Evolutionary conservation across 2,113 vertebrate genomes (phyloP).

Genomic region (Siniperca chuatsi): DNA sequence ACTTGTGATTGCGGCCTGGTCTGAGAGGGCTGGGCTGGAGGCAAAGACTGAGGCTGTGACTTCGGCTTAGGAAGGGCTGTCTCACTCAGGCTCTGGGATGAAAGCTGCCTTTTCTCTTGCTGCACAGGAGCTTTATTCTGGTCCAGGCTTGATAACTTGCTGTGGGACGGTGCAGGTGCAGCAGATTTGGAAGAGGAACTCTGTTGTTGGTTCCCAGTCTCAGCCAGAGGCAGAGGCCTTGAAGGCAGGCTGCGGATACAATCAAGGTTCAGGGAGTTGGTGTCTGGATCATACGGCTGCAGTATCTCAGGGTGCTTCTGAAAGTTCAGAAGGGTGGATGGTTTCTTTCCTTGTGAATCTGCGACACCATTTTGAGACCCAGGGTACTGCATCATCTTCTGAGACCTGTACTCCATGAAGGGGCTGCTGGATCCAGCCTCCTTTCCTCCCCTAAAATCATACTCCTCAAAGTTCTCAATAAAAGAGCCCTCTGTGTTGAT

Average conservation of each 20-base stretch:
- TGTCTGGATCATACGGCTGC: slow-evolving; percentile 92
- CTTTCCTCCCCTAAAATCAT: slow-evolving; percentile 75
- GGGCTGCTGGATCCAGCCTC: slow-evolving; percentile 81
- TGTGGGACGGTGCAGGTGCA: slow-evolving; percentile 55
- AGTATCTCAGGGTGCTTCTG: slow-evolving; percentile 94
- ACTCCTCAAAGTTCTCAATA: slow-evolving; percentile 79
- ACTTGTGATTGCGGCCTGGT: slow-evolving; percentile 52
- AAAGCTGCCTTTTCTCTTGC: slow-evolving; percentile 45
- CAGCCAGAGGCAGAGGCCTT: slow-evolving; percentile 62
- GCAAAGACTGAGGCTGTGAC: slow-evolving; percentile 49
- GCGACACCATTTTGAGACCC: slow-evolving; percentile 79
- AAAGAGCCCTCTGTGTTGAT: slow-evolving; percentile 76
- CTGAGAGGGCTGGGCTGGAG: slow-evolving; percentile 61
- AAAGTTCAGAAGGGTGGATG: slow-evolving; percentile 88
- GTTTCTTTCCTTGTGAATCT: slow-evolving; percentile 76
- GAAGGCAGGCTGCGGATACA: slow-evolving; percentile 71
- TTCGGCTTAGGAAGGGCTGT: slow-evolving; percentile 37
- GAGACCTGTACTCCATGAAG: slow-evolving; percentile 82
- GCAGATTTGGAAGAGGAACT: slow-evolving; percentile 75
- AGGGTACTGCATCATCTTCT: slow-evolving; percentile 73
- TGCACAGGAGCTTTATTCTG: slow-evolving; percentile 54
- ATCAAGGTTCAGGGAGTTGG: slow-evolving; percentile 82
- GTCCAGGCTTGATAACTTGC: slow-evolving; percentile 70
- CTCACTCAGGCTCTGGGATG: slow-evolving; percentile 47
- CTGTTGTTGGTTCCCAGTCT: slow-evolving; percentile 73